Base-by-base conservation (phyloP, 2,888 invertebrate species). In the Mesorhabditis spiculigera region DNA sequence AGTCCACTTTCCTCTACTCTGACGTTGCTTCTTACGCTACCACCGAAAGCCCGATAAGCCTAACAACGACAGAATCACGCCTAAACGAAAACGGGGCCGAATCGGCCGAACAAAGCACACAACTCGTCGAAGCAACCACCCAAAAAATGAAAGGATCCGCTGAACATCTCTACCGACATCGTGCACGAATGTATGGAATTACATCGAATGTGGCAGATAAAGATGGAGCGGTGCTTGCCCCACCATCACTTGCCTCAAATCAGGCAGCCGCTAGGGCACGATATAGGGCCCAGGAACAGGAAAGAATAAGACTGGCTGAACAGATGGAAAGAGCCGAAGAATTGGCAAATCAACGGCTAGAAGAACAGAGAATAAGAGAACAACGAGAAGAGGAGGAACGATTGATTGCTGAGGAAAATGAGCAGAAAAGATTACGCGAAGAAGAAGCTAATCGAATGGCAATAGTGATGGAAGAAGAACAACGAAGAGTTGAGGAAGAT, bases 11-110 rank as follows among this genome's bases (percentile, higher is more conserved):
- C n/a, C n/a, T 50, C 10, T 50, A n/a, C 10, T 13, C 10, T 50
- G 58, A 50, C n/a, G 58, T 50, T n/a, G 58, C 58, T 10, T 50
- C 58, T 10, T 50, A 50, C n/a, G 58, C n/a, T n/a, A 50, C 58
- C 58, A 50, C 58, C 58, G n/a, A 28, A 28, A 28, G 28, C 28
- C 28, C 28, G 28, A 28, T 28, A 28, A 28, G 28, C 28, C 28
- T 28, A 28, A 28, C 28, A 28, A 28, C 28, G 28, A 3, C 28
- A 28, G 28, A 28, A 28, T 28, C 28, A 28, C 28, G 28, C 28
- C 28, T 28, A 28, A 28, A 28, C 28, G 28, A 28, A 28, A 28
- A 28, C 28, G 28, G 28, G 3, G 28, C 28, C 28, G 28, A 28
- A 28, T 28, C 28, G 28, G 28, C 28, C 28, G 28, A 28, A 28